Evolutionary conservation across 1,140 invertebrate species (phyloP), one percentile per base, ranked within the genome.

Genomic region (Mya arenaria): DNA sequence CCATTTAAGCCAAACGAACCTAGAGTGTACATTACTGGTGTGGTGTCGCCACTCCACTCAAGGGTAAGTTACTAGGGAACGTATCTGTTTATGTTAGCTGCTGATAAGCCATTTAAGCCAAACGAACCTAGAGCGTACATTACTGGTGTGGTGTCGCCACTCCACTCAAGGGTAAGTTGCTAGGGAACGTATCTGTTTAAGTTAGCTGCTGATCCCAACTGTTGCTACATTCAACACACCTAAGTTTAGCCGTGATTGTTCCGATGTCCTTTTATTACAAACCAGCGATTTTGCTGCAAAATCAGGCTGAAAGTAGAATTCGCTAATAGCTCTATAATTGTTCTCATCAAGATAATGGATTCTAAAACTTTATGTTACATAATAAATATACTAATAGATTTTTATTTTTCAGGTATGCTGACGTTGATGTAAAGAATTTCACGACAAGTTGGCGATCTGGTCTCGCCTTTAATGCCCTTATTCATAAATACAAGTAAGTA

Each of bases 371-470:
- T n/a, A n/a, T n/a, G n/a, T n/a, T n/a, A n/a, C n/a, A n/a, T n/a
- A n/a, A n/a, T n/a, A n/a, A n/a, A n/a, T n/a, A n/a, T n/a, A n/a
- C n/a, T n/a, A n/a, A n/a, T 52, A n/a, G 10, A 3, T 4, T 52
- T n/a, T 52, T 55, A 41, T 69, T 60, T 89, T 91, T 19, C 91
- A 98, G 97, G 91, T 96, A 97, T 89, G 95, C 95, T 86, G 96
- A 96, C 83, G 96, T 99, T 63, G 95, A 97, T 93, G 96, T 99
- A 4, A 96, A 95, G 91, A 98, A 99, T 93, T 99, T 99, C 93
- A 98, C 98, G 44, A 95, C 96, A 78, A 97, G 97, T 90, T 99
- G 99, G 99, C 95, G 98, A 87, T 98, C 99, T 92, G 99, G 99
- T 82, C 95, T 97, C 87, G 98, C 98, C 19, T 99, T 99, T 94